Evolutionary conservation across 2,113 vertebrate species (phyloP).

Genomic region (Noturus placidus): DNA sequence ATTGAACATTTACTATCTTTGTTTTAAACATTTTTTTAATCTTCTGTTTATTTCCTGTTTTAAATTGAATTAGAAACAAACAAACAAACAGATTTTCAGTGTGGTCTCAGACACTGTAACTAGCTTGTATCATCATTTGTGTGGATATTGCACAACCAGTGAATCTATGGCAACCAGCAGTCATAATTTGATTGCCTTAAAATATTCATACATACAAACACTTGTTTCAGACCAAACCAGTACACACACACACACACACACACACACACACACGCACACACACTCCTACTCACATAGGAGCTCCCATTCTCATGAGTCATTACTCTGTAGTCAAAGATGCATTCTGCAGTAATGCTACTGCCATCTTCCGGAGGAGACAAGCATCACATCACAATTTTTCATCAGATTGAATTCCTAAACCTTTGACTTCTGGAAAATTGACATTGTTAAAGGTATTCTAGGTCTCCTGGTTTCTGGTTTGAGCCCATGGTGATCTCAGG

Average conservation of each 20-base stretch:
- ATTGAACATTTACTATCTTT: background rate
- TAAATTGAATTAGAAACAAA: background rate
- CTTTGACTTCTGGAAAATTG: background rate
- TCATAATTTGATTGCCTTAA: background rate
- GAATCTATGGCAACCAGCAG: background rate
- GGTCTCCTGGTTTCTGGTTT: background rate
- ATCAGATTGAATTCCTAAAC: background rate
- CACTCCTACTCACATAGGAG: background rate
- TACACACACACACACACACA: conserved; percentile 75
- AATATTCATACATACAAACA: background rate
- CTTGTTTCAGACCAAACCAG: conserved; percentile 51
- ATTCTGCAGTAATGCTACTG: conserved; percentile 28
- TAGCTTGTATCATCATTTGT: background rate
- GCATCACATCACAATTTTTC: background rate
- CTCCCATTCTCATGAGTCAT: conserved; percentile 17
- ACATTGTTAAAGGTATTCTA: background rate
- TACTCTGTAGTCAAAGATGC: background rate
- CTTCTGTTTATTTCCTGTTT: background rate
- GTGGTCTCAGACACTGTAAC: background rate
- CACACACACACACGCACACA: conserved; percentile 16
- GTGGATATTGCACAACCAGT: background rate
- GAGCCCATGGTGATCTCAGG: background rate
- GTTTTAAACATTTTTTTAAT: background rate
- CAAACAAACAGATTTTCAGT: background rate
- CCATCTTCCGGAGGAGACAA: conserved; percentile 28